These are phyloP conservation scores for Heliothis peltigera DNA, from an alignment of 2,888 invertebrate species.

Conservation along the genomic window DNA sequence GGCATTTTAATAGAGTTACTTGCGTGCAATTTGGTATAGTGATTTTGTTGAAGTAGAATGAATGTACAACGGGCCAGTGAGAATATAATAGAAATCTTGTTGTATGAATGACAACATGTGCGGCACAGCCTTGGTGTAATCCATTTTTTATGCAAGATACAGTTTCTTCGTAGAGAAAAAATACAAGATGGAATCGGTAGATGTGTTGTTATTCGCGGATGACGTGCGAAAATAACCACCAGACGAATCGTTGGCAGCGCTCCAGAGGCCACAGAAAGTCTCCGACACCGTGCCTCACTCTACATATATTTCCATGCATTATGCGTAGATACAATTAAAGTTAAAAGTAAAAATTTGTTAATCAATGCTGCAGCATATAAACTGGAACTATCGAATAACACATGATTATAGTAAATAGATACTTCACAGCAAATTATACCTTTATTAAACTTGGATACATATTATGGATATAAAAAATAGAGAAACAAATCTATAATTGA, in stretches of 20 bases:
- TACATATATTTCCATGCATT: constrained; percentile 65
- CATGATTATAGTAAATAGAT: too few species aligned
- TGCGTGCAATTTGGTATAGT: constrained; percentile 83
- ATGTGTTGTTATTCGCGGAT: constrained; percentile 82
- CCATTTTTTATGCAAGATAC: constrained; percentile 31
- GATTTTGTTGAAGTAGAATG: constrained; percentile 66
- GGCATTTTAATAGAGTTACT: constrained; percentile 87
- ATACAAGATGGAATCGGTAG: constrained; percentile 39
- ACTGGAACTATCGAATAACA: neutral
- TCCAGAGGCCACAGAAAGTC: constrained; percentile 84
- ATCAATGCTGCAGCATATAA: constrained; percentile 14
- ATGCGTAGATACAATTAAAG: constrained; percentile 50
- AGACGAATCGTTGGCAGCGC: constrained; percentile 82
- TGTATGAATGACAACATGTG: constrained; percentile 48
- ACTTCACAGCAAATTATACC: too few species aligned
- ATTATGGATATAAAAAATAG: too few species aligned
- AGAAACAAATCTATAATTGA: too few species aligned
- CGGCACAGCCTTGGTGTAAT: constrained; percentile 31
- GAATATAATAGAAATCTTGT: constrained; percentile 53
- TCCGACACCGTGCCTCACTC: constrained; percentile 73
- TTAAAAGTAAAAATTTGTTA: constrained; percentile 34
- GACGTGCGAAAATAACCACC: constrained; percentile 86
- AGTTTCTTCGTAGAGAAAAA: constrained; percentile 44
- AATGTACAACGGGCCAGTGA: constrained; percentile 68
- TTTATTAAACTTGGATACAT: too few species aligned